Conservation (phyloP, 2,888 invertebrate genomes). For the Pyrochroa serraticornis region DNA sequence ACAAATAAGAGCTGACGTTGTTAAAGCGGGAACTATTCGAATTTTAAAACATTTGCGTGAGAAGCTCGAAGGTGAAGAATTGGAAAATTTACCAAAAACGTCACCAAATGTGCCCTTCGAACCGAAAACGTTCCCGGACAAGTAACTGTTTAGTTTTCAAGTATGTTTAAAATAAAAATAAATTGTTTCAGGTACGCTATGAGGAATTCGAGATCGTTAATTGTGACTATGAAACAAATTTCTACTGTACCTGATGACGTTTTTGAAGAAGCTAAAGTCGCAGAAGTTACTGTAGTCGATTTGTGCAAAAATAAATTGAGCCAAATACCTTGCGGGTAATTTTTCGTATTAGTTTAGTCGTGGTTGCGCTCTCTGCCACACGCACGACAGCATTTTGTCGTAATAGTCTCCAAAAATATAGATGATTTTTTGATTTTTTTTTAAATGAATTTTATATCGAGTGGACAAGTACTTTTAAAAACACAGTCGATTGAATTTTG, state of each 20-base stretch:
- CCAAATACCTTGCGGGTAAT: slow-evolving; percentile 71
- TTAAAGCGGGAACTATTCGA: slow-evolving; percentile 82
- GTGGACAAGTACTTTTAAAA: too few relatives aligned
- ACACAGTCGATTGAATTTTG: too few relatives aligned
- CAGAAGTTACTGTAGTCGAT: slow-evolving; percentile 77
- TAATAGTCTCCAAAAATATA: too few relatives aligned
- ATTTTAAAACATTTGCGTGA: slow-evolving; percentile 80
- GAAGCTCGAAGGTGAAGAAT: slow-evolving; percentile 56
- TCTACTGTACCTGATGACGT: slow-evolving; percentile 72
- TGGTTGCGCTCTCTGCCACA: too few relatives aligned
- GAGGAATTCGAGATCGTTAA: slow-evolving; percentile 64
- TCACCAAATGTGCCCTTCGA: slow-evolving; percentile 32
- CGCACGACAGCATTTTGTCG: too few relatives aligned
- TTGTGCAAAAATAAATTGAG: slow-evolving; percentile 80
- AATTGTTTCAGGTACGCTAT: slow-evolving; percentile 61
- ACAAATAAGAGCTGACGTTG: slow-evolving; percentile 80
- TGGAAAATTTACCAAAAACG: slow-evolving; percentile 27
- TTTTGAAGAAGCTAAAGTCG: slow-evolving; percentile 72
- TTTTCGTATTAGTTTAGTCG: slow-evolving; percentile 29
- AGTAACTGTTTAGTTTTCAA: slow-evolving; percentile 28
- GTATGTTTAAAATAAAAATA: slow-evolving; percentile 1
- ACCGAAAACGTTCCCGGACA: slow-evolving; percentile 40
- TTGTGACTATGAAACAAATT: slow-evolving; percentile 69
- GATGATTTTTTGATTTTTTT: too few relatives aligned
- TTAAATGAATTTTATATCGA: too few relatives aligned